These are phyloP conservation scores for Echinops telfairi DNA, from an alignment of 2,113 vertebrate genomes.

Conservation along the genomic window DNA sequence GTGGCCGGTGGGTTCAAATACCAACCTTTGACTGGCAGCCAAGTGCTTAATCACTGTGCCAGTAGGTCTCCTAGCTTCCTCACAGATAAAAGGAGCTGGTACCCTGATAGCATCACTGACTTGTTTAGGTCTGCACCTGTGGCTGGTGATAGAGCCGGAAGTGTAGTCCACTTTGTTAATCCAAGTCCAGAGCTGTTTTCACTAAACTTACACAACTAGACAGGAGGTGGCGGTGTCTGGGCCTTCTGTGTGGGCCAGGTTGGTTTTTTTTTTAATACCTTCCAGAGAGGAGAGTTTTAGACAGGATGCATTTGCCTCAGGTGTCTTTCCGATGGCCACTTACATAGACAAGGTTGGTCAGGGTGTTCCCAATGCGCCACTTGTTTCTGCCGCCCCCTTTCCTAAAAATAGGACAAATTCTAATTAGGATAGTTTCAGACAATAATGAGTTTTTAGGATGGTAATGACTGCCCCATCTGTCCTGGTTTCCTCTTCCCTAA, in stretches of 20 bases:
- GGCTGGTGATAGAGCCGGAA: not conserved
- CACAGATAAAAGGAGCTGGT: not conserved
- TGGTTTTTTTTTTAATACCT: not conserved
- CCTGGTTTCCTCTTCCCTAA: conserved; percentile 81
- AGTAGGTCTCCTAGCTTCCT: not conserved
- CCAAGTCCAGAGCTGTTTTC: conserved; percentile 12
- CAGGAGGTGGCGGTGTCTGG: not conserved
- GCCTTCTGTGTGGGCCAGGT: not conserved
- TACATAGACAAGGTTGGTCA: conserved; percentile 20
- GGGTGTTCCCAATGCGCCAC: not conserved
- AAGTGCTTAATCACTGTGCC: not conserved
- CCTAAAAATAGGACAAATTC: conserved; percentile 75
- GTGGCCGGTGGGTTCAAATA: not conserved
- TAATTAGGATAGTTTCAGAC: conserved; percentile 69
- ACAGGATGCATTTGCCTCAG: not conserved
- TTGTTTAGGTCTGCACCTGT: not conserved
- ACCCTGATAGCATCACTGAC: not conserved
- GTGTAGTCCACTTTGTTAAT: not conserved
- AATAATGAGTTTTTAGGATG: conserved; percentile 69
- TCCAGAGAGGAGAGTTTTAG: not conserved
- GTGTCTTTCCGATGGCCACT: conserved; percentile 7
- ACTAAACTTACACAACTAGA: not conserved
- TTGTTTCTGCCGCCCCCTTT: not conserved
- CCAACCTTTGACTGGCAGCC: not conserved
- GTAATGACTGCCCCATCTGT: conserved; percentile 61